Evolutionary conservation across 2,113 vertebrate genomes (phyloP).

Genomic region (Phocoena phocoena): DNA sequence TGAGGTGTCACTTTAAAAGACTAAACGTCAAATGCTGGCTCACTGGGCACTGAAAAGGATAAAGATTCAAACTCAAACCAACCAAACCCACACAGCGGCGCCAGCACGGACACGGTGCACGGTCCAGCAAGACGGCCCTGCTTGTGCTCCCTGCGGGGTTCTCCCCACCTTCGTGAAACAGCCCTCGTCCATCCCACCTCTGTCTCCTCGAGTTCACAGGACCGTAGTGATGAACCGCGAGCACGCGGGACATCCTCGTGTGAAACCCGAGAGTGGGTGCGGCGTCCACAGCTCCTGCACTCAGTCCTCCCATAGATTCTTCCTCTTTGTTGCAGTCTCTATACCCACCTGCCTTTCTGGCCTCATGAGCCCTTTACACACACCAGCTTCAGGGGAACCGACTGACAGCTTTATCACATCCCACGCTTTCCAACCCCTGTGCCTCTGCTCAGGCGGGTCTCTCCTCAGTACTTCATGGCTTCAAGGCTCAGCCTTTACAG

Average conservation of each 20-base stretch:
- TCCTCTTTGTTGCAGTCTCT: not conserved
- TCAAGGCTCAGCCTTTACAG: not conserved
- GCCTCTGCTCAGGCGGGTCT: not conserved
- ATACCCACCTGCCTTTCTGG: not conserved
- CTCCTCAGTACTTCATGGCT: not conserved
- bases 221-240: not conserved
- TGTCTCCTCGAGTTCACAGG: not conserved
- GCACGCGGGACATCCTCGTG: not conserved
- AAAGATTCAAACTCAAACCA: not conserved
- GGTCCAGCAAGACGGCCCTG: not conserved
- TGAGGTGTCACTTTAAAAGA: not conserved
- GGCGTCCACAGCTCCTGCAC: not conserved
- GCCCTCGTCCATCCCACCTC: not conserved
- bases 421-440: not conserved
- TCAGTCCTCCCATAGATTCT: not conserved
- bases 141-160: not conserved
- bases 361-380: not conserved
- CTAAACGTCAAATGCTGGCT: not conserved
- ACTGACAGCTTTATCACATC: not conserved
- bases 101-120: fast-evolving
- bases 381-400: not conserved
- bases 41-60: not conserved
- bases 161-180: not conserved
- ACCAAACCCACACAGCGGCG: not conserved
- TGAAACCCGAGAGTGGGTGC: not conserved